These are phyloP conservation scores for Orthosia cruda DNA, from an alignment of 2,888 invertebrate species.

Conservation along the genomic window DNA sequence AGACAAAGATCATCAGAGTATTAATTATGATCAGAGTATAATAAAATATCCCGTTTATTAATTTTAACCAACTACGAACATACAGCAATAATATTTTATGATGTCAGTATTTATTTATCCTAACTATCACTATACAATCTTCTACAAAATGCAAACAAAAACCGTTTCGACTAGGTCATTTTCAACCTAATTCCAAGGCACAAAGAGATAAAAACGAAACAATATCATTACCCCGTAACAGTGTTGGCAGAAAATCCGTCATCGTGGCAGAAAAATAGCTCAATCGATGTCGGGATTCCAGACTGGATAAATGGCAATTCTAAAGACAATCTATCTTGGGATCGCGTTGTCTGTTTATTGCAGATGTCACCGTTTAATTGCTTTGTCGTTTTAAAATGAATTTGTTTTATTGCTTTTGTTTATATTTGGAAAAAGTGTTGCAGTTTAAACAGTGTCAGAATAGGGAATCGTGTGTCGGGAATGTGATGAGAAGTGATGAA, in stretches of 20 bases:
- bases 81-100: neutral
- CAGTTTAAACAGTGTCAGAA: neutral
- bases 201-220: conserved; percentile 22
- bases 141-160: conserved; percentile 17
- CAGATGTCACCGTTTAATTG: conserved; percentile 46
- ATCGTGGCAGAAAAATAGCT: conserved; percentile 70
- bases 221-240: conserved; percentile 37
- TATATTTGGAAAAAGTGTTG: neutral
- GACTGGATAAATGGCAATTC: conserved; percentile 72
- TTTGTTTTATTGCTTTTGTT: conserved; percentile 28
- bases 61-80: no score
- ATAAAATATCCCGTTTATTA: no score
- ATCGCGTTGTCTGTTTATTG: conserved; percentile 55
- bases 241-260: conserved; percentile 61
- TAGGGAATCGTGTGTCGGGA: no score
- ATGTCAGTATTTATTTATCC: neutral
- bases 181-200: neutral
- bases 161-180: neutral
- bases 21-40: no score
- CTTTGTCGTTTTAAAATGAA: conserved; percentile 11
- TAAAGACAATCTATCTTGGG: conserved; percentile 71
- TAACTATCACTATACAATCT: neutral
- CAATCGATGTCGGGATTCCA: conserved; percentile 68
- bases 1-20: no score
- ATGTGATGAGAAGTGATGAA: no score